These are phyloP conservation scores for Watsonalla binaria DNA, from an alignment of 2,888 invertebrate genomes.

Conservation along the genomic window DNA sequence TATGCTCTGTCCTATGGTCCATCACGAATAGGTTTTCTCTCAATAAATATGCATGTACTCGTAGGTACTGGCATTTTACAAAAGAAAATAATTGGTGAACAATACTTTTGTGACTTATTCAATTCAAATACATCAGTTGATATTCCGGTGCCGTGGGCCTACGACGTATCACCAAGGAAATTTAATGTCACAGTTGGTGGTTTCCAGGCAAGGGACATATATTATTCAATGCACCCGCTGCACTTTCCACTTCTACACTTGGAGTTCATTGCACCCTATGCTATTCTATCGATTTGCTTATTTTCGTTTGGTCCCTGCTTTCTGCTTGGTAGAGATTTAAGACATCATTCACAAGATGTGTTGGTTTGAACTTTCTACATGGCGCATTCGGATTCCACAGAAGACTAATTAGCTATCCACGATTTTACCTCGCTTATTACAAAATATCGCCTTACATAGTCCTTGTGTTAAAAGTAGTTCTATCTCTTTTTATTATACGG, in stretches of 20 bases:
- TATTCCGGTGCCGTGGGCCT: constrained; percentile 29
- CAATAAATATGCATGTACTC: not conserved
- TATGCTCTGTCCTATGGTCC: no score
- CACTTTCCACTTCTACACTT: constrained; percentile 32
- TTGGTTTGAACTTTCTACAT: no score
- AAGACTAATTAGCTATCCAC: no score
- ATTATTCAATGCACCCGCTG: constrained; percentile 54
- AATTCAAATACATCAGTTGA: constrained; percentile 22
- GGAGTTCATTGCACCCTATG: constrained; percentile 29
- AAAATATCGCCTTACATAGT: no score
- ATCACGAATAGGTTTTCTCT: not conserved
- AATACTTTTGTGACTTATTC: constrained; percentile 1
- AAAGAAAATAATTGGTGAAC: not conserved
- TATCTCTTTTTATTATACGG: no score
- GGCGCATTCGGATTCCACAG: no score
- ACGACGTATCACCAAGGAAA: constrained; percentile 41
- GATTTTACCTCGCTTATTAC: no score
- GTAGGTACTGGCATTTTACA: not conserved
- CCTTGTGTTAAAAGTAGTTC: no score
- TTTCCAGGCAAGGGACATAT: constrained; percentile 62
- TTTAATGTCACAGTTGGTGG: constrained; percentile 37
- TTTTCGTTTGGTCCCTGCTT: not conserved
- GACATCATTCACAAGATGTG: no score
- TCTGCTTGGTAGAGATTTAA: no score
- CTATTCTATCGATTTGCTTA: constrained; percentile 14